phyloP scores from a whole-genome alignment of 2,113 vertebrate species.

The Mungos mungo region DNA sequence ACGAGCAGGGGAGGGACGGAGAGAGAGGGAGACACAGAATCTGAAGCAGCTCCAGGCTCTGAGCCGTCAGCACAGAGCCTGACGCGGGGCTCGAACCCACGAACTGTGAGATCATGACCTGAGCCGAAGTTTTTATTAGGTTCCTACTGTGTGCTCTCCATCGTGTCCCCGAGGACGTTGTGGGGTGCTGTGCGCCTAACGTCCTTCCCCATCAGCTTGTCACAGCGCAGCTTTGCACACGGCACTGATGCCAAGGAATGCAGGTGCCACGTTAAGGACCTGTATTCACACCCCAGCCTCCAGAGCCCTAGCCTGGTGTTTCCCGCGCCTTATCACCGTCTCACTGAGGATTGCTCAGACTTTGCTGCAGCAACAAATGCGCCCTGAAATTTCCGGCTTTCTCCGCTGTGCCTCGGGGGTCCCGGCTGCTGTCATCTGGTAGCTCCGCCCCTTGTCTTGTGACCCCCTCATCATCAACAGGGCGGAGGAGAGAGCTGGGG shows the following conservation, averaged over 20 bases:
- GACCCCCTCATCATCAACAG: neutral
- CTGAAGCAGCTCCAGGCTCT: too few relatives aligned
- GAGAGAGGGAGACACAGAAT: too few relatives aligned
- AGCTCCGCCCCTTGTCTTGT: neutral
- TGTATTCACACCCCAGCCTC: neutral
- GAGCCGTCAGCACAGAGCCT: too few relatives aligned
- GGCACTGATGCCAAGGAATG: neutral
- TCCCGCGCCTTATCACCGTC: neutral
- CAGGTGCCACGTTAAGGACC: accelerated
- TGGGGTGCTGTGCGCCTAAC: neutral
- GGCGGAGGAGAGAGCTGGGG: neutral
- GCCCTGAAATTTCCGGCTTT: neutral
- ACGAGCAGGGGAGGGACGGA: too few relatives aligned
- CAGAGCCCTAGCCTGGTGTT: neutral
- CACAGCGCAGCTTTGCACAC: neutral
- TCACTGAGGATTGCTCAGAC: neutral
- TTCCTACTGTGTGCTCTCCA: neutral
- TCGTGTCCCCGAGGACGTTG: neutral
- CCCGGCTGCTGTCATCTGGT: neutral
- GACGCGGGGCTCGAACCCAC: too few relatives aligned
- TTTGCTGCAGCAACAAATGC: neutral
- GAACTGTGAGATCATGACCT: too few relatives aligned
- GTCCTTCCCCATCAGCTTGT: neutral
- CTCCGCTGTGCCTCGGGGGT: neutral
- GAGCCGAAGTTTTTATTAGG: neutral